Percentiles rank a stretch among this genome's conserved stretches.
Evolutionary conservation across 2,888 invertebrate species (phyloP).

Genomic region (Orthosia incerta): DNA sequence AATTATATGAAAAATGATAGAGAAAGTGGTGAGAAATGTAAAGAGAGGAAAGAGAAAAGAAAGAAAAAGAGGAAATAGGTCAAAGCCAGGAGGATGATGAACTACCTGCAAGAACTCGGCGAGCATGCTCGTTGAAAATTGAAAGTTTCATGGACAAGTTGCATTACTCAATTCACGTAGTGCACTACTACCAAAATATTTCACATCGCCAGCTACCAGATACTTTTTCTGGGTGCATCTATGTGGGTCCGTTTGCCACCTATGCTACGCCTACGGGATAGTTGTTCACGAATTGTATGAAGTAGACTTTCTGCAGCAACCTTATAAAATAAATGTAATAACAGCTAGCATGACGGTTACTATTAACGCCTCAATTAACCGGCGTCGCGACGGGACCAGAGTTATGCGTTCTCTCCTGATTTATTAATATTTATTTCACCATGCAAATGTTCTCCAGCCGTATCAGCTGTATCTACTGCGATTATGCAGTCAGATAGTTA

Average conservation of each 20-base stretch:
- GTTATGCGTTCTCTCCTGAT: conserved; percentile 63
- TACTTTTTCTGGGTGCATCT: neutral
- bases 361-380: conserved; percentile 76
- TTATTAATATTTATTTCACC: conserved; percentile 64
- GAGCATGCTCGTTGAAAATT: neutral
- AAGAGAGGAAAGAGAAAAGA: too few species aligned
- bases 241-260: neutral
- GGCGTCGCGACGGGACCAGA: conserved; percentile 58
- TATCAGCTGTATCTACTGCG: conserved; percentile 30
- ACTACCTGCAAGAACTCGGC: neutral
- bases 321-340: conserved; percentile 10
- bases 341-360: conserved; percentile 62
- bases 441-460: conserved; percentile 61
- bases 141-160: neutral
- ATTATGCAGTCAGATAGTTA: conserved; percentile 66
- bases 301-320: conserved; percentile 14
- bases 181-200: neutral
- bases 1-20: neutral
- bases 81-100: neutral
- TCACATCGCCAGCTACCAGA: too few species aligned
- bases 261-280: neutral
- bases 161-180: neutral
- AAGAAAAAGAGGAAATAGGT: neutral
- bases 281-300: neutral
- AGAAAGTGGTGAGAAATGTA: neutral